Evolutionary conservation across 1,140 invertebrate species (phyloP).

Genomic region (Apis dorsata): DNA sequence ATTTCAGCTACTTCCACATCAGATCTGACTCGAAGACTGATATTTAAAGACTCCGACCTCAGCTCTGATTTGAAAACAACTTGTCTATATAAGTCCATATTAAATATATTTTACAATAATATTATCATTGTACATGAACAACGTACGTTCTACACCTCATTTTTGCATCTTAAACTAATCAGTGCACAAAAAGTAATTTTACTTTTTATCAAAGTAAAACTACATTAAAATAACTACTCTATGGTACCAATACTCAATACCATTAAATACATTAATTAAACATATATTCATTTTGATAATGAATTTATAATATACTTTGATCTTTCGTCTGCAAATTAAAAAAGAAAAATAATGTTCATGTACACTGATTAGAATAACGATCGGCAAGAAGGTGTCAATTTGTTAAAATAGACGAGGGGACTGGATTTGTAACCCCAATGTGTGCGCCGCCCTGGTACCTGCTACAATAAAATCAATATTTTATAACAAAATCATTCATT

Average conservation of each 20-base stretch:
- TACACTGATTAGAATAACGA: conserved; percentile 73
- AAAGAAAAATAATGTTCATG: conserved; percentile 21
- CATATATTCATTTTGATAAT: neutral
- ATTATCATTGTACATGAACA: conserved; percentile 80
- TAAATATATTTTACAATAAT: conserved; percentile 80
- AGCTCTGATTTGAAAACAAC: conserved; percentile 73
- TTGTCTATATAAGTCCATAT: conserved; percentile 75
- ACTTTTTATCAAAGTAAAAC: conserved; percentile 29
- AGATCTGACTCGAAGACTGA: conserved; percentile 63
- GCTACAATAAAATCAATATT: conserved; percentile 67
- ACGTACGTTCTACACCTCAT: conserved; percentile 76
- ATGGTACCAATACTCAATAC: conserved; percentile 19
- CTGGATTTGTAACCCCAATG: conserved; percentile 71
- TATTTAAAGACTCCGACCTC: conserved; percentile 44
- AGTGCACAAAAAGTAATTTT: conserved; percentile 58
- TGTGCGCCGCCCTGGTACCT: conserved; percentile 74
- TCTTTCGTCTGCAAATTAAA: conserved; percentile 33
- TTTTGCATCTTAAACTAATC: conserved; percentile 66
- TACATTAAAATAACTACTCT: conserved; percentile 35
- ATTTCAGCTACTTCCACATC: conserved; percentile 70
- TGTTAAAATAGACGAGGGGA: conserved; percentile 75
- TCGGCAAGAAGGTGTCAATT: conserved; percentile 74
- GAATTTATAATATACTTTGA: neutral
- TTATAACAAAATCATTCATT: conserved; percentile 39
- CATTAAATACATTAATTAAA: conserved; percentile 6